Evolutionary conservation across 2,797 vertebrate species (phyloP).

Genomic region (Platalea minor): DNA sequence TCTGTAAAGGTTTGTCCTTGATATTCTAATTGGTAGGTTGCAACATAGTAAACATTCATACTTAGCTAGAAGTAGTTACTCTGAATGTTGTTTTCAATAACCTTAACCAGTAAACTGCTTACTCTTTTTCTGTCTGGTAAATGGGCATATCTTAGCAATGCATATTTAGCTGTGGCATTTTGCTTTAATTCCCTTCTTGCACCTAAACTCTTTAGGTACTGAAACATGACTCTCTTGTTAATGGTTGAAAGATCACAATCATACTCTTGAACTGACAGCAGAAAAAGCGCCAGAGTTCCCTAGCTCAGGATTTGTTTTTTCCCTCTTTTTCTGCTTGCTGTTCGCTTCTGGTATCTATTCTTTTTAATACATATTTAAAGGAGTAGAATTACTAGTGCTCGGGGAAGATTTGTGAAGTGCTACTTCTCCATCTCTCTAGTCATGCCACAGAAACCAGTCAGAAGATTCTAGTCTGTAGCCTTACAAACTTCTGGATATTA

Average conservation of each 20-base stretch:
- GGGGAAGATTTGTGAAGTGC: background rate
- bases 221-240: background rate
- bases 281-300: background rate
- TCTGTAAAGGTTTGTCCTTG: background rate
- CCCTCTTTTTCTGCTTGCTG: background rate
- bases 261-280: background rate
- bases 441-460: background rate
- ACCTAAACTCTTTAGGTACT: background rate
- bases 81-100: background rate
- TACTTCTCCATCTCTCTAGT: background rate
- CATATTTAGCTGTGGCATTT: background rate
- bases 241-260: background rate
- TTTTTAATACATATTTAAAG: background rate
- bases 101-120: background rate
- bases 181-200: background rate
- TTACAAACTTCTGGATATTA: background rate
- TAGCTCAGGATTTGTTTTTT: background rate
- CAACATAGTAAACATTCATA: background rate
- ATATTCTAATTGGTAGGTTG: background rate
- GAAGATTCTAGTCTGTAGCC: background rate
- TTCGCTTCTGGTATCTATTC: background rate
- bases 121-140: background rate
- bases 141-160: accelerated
- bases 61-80: background rate
- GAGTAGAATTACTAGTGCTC: background rate